Base-by-base conservation (phyloP, 2,888 invertebrate species). In the Tiliacea citrago region DNA sequence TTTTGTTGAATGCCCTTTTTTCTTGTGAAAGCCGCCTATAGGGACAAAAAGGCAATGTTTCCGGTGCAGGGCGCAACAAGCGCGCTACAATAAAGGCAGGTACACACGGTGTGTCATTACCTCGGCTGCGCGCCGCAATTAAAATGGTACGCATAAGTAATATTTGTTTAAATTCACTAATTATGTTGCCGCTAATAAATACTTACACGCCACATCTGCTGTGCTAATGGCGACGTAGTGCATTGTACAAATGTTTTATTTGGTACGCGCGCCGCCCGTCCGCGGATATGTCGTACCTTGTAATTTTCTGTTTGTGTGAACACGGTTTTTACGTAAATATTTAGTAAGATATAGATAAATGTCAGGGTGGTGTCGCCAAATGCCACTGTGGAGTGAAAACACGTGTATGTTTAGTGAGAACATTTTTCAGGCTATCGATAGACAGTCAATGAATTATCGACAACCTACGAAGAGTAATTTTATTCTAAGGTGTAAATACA, bases 81-180 rank as follows among this genome's bases (percentile, higher is more conserved):
- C 83, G 82, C 77, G 76, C 80, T 76, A 79, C 83, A 77, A 86
- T 87, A 88, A 88, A 88, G 86, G 84, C 84, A 87, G 86, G 85
- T 86, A 88, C 80, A 86, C 82, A 73, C 86, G 72, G 88, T 90
- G 85, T 94, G 91, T 94, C 92, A 94, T 94, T 95, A 94, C 90
- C 82, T 87, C 88, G 79, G 84, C 29, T 2, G 29, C 86, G 83
- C 83, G 83, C 84, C 79, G 90, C 93, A 95, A 95, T 95, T 95
- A 96, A 94, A 96, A 94, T 92, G 88, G 93, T 93, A 94, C 93
- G 93, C 93, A 90, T 93, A 94, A 93, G 92, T 94, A 92, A 94
- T 96, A 95, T 96, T 96, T 96, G 96, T 95, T 95, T 93, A 93
- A 94, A 95, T 95, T 95, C 93, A 93, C 94, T 95, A 95, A 96